Evolutionary conservation across 2,888 invertebrate species (phyloP), one percentile per base, ranked within the genome.

Genomic region (Agrotis segetum): DNA sequence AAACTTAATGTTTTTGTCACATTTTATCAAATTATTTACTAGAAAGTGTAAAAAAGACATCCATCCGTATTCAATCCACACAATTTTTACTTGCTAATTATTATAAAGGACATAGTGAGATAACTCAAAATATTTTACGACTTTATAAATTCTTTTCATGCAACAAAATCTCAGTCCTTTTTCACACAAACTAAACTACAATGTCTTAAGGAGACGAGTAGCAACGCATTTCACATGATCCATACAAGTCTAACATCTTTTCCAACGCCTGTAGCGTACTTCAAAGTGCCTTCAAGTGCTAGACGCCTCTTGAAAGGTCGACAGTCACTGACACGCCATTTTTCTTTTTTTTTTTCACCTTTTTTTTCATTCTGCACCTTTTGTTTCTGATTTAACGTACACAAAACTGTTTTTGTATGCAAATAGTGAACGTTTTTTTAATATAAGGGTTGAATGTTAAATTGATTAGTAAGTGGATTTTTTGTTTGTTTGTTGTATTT

Each of bases 261-360:
- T 67, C 34, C 71, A 76, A 63, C 68, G 77, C 69, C 71, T 56
- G 74, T 68, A 83, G 77, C 66, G 67, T 56, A 73, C 82, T 86
- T 79, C 82, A 86, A 82, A 84, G 85, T 74, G 76, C 72, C 82
- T 83, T 68, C 73, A 82, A 85, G 81, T 84, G 72, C 83, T 62
- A 81, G 87, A 77, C 86, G 75, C 65, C 85, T 71, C 88, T 88
- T 79, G 74, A 85, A 88, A 88, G 88, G 89, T 87, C 85, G 81
- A 77, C 85, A 83, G 71, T 85, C 83, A 85, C 81, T 83, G 83
- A 83, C 83, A 74, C 81, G 85, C 79, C 80, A 85, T 84, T 86
- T 86, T 82, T 73, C 74, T 79, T 40, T 83, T 84, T 2, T 85
- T 79, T 79, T 81, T 50, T 14, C 3, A 69, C 64, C 55, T 64